A percentile compares a stretch with the other conserved stretches of the same genome.
phyloP scores from a whole-genome alignment of 2,888 invertebrate species.

The Meandrusa payeni region DNA sequence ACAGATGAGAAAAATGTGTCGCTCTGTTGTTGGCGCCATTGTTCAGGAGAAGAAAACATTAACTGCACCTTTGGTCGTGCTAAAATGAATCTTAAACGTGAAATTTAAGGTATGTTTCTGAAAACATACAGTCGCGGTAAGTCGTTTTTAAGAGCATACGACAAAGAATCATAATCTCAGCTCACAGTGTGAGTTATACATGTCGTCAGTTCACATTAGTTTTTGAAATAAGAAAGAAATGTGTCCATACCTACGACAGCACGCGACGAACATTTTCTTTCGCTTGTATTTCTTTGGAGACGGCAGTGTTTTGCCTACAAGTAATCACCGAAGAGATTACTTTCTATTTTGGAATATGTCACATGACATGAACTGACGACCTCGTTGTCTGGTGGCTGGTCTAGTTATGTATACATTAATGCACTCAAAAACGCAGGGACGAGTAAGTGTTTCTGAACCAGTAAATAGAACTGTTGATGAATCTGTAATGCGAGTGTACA shows the following conservation, averaged over 20 bases:
- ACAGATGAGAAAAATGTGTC: conserved; percentile 77
- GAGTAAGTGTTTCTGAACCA: too few relatives aligned
- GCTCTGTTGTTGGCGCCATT: conserved; percentile 50
- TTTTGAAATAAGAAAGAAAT: conserved; percentile 63
- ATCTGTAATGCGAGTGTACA: too few relatives aligned
- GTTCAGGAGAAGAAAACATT: conserved; percentile 28
- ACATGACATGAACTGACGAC: too few relatives aligned
- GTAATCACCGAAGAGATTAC: too few relatives aligned
- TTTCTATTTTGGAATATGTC: too few relatives aligned
- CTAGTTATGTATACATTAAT: too few relatives aligned
- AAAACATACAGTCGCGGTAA: conserved; percentile 17
- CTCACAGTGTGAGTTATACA: conserved; percentile 59
- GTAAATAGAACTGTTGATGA: too few relatives aligned
- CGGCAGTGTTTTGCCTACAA: too few relatives aligned
- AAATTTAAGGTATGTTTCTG: conserved; percentile 33
- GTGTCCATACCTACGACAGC: conserved; percentile 33
- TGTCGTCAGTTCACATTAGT: conserved; percentile 69
- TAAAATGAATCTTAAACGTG: conserved; percentile 32
- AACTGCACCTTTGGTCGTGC: conserved; percentile 17
- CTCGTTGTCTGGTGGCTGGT: too few relatives aligned
- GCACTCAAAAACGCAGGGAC: too few relatives aligned
- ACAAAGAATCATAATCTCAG: conserved; percentile 68
- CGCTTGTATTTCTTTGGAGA: background rate
- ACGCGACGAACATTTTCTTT: conserved; percentile 14
- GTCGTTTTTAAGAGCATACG: conserved; percentile 30